Conservation (phyloP, 2,888 invertebrate species). For the Galeruca laticollis region DNA sequence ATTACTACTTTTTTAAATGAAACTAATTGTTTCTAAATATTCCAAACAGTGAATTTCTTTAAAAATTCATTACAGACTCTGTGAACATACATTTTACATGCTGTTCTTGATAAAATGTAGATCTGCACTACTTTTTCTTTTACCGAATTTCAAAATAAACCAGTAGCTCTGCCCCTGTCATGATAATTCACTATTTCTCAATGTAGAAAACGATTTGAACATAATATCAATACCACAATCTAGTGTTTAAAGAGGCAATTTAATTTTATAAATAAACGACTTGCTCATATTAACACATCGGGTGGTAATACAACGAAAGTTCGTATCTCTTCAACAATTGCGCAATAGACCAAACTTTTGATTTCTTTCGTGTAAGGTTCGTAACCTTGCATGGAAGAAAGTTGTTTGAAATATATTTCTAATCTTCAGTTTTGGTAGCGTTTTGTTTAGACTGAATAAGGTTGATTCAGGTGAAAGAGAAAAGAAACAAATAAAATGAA, state of each 20-base stretch:
- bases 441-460: constrained; percentile 45
- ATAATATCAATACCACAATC: not conserved
- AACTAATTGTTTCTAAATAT: too few relatives aligned
- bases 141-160: too few relatives aligned
- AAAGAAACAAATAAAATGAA: constrained; percentile 51
- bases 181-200: too few relatives aligned
- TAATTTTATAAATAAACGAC: constrained; percentile 10
- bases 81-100: too few relatives aligned
- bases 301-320: constrained; percentile 36
- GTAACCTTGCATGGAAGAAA: constrained; percentile 53
- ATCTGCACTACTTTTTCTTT: too few relatives aligned
- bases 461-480: constrained; percentile 52
- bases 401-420: constrained; percentile 51
- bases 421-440: constrained; percentile 33
- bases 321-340: constrained; percentile 34
- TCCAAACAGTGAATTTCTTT: too few relatives aligned
- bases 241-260: not conserved
- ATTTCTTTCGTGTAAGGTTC: constrained; percentile 50
- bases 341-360: constrained; percentile 54
- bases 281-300: constrained; percentile 5
- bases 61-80: too few relatives aligned
- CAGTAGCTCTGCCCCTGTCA: too few relatives aligned
- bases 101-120: too few relatives aligned
- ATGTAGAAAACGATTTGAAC: too few relatives aligned
- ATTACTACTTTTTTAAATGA: too few relatives aligned